Base-by-base conservation (phyloP, 2,888 invertebrate genomes). In the Hirtodrosophila confusa region DNA sequence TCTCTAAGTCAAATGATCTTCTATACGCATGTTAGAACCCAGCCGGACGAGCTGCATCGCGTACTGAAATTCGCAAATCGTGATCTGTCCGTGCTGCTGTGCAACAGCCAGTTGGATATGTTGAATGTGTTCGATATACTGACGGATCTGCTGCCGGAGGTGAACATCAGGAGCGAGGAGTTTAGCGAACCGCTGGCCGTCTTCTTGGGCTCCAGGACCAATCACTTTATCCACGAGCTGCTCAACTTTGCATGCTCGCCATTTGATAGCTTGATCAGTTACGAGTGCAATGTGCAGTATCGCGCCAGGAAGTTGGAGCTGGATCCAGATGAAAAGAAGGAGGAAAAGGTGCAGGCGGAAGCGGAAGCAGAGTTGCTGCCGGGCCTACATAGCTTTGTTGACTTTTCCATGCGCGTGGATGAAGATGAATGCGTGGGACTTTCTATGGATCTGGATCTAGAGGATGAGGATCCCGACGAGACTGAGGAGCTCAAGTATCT, bases 201-300 rank as follows among this genome's bases (percentile, higher is more conserved):
- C 7, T 95, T 94, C 89, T 93, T 97, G 62, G 94, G 94, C 3
- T 91, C 92, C 1, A 93, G 94, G 72, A 96, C 97, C 0, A 93
- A 94, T 53, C 98, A 98, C 90, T 98, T 98, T 90, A 93, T 97
- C 29, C 97, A 98, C 89, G 98, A 98, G 89, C 93, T 98, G 68
- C 94, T 95, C 83, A 94, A 94, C 90, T 98, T 95, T 92, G 97
- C 98, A 24, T 93, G 95, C 29, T 97, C 97, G n/a, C 96, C 97
- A 0, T 96, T 94, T 89, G 97, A 97, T 1, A 60, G 63, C 89
- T 94, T 98, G 93, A 93, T 94, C 43, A 95, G 95, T 10, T 96
- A 96, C 86, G 96, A 96, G 88, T 93, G 95, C 29, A 93, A 94
- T 82, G 94, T 95, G 12, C 93, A 93, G 69, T 96, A 96, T 90